Evolutionary conservation across 1,140 invertebrate genomes (phyloP), one percentile per base, ranked within the genome.

Genomic region (Papilio polytes): DNA sequence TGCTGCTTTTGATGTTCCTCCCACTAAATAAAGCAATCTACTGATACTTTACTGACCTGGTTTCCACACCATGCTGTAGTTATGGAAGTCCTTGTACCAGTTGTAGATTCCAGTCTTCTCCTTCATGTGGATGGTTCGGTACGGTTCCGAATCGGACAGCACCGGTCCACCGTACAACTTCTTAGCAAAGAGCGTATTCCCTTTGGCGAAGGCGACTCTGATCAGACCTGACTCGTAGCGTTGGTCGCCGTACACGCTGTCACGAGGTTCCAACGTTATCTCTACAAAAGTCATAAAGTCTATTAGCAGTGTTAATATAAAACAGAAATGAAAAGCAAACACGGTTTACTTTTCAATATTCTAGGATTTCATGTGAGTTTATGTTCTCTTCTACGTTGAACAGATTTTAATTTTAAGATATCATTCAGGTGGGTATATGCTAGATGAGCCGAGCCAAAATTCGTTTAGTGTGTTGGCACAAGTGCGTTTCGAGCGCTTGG

Each of bases 1-100:
- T n/a, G n/a, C n/a, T n/a, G n/a, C n/a, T n/a, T n/a, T n/a, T n/a
- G n/a, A 53, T 53, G 51, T 53, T n/a, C 51, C 51, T 36, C 2
- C 4, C 4, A 36, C 31, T 53, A 13, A n/a, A 0, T 53, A 4
- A 81, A 26, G 20, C 2, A 70, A 10, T 41, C 1, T 44, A 10
- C n/a, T 26, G 36, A 80, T 31, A n/a, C n/a, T 59, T 63, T 12
- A 63, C 9, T 84, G 81, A 96, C 96, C 95, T 88, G 96, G 95
- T 80, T 90, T 96, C 97, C 97, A 97, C 26, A 96, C 91, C 15
- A 97, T 88, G 2, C 95, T 95, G 81, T 96, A 98, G 63, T 95
- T 95, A 82, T 97, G 97, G 85, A 96, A 97, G 63, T 95, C 95
- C 46, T 96, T 94, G 56, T 91, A 95, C 97, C 97, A 97, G 59